Evolutionary conservation across 2,888 invertebrate genomes (phyloP).

Genomic region (Monochamus alternatus): DNA sequence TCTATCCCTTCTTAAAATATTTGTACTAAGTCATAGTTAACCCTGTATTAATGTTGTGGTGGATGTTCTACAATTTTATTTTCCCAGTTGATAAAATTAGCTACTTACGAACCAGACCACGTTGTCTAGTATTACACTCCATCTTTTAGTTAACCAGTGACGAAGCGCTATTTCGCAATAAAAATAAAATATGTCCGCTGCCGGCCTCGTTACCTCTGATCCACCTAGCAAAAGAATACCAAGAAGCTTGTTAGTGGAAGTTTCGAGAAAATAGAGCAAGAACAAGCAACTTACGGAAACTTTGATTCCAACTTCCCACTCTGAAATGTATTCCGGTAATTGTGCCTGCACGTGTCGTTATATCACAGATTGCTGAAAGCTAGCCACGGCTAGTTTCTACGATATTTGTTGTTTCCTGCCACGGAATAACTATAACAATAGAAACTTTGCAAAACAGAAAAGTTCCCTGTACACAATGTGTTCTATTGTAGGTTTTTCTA

Average conservation of each 20-base stretch:
- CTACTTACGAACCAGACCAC: not conserved
- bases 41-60: no score
- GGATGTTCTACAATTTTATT: no score
- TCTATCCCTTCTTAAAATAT: no score
- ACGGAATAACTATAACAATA: not conserved
- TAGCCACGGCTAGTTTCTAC: not conserved
- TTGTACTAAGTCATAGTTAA: no score
- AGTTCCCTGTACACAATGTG: not conserved
- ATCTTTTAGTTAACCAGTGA: not conserved
- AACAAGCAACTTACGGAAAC: conserved; percentile 11
- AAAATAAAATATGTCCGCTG: conserved; percentile 11
- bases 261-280: conserved; percentile 25
- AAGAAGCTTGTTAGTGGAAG: conserved; percentile 29
- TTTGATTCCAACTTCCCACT: not conserved
- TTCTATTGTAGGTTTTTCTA: not conserved
- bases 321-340: conserved; percentile 15
- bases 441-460: not conserved
- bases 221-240: conserved; percentile 16
- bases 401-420: not conserved
- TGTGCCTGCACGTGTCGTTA: conserved; percentile 17
- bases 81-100: not conserved
- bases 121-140: not conserved
- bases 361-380: not conserved
- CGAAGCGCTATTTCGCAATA: not conserved
- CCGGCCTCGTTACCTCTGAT: conserved; percentile 11